Evolutionary conservation across 2,797 vertebrate species (phyloP).

Genomic region (Gallinago nigripennis): DNA sequence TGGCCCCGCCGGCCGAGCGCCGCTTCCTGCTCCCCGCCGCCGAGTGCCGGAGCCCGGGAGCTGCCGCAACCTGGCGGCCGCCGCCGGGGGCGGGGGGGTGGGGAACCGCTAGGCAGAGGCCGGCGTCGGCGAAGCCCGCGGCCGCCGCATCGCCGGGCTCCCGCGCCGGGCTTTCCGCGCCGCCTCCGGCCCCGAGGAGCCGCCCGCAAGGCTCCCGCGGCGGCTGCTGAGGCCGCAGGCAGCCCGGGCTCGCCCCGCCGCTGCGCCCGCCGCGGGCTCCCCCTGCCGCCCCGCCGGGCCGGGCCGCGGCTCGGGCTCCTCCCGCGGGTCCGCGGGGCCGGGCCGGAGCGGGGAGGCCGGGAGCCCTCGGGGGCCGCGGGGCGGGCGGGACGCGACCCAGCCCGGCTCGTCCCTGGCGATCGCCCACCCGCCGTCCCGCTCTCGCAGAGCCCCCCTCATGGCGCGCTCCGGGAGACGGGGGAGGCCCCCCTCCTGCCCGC

Average conservation of each 20-base stretch:
- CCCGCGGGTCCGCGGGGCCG: neutral
- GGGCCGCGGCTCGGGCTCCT: neutral
- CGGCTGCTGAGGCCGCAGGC: neutral
- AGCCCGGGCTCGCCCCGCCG: neutral
- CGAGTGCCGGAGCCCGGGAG: neutral
- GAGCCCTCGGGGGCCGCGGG: neutral
- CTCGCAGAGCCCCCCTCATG: neutral
- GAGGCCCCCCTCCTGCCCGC: neutral
- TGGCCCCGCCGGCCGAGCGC: neutral
- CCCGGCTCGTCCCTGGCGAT: neutral
- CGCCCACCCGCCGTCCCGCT: too few relatives aligned
- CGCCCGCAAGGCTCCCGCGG: neutral
- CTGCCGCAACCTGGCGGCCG: neutral
- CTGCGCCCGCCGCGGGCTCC: neutral
- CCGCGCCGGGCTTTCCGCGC: neutral
- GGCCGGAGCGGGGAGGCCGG: neutral
- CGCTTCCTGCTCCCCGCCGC: neutral
- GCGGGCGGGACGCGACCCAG: too few relatives aligned
- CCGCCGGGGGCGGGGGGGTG: too few relatives aligned
- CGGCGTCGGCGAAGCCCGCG: neutral
- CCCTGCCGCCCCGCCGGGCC: constrained; percentile 16
- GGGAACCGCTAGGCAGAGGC: neutral
- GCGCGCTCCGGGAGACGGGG: neutral
- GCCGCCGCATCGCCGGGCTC: neutral
- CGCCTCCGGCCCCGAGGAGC: neutral